These are phyloP conservation scores for Vanessa cardui DNA, from an alignment of 2,888 invertebrate species.

Conservation along the genomic window DNA sequence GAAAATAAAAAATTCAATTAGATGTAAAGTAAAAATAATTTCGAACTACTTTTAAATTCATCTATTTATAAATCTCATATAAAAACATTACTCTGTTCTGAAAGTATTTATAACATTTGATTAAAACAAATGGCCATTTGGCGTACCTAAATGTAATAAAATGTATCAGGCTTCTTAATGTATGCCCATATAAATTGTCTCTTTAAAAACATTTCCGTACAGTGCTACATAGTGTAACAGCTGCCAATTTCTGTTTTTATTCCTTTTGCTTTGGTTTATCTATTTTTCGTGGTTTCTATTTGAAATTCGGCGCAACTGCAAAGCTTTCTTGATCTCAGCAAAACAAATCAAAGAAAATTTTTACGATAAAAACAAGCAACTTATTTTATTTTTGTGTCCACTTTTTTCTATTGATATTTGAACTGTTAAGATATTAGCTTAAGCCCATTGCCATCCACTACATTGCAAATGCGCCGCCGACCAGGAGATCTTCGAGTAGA, in stretches of 20 bases:
- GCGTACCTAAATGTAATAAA: not conserved
- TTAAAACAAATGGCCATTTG: not conserved
- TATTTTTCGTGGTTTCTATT: not conserved
- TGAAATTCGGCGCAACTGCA: not conserved
- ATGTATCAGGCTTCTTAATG: not conserved
- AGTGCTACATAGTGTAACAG: not conserved
- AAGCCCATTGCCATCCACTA: too few relatives aligned
- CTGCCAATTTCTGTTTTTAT: conserved; percentile 1
- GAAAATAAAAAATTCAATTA: too few relatives aligned
- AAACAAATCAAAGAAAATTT: not conserved
- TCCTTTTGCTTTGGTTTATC: not conserved
- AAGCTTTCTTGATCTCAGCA: not conserved
- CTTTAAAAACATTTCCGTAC: conserved; percentile 1
- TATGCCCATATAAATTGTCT: conserved; percentile 1
- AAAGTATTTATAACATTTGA: not conserved
- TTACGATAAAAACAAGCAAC: not conserved
- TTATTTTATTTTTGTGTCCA: not conserved
- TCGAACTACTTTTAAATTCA: too few relatives aligned
- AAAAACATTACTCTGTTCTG: not conserved
- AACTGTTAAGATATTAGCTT: too few relatives aligned
- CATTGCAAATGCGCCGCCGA: too few relatives aligned
- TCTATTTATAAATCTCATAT: too few relatives aligned
- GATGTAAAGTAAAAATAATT: too few relatives aligned
- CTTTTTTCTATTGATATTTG: too few relatives aligned
- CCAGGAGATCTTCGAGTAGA: too few relatives aligned